Conservation (phyloP, 2,888 invertebrate genomes). For the Tachina lurida region DNA sequence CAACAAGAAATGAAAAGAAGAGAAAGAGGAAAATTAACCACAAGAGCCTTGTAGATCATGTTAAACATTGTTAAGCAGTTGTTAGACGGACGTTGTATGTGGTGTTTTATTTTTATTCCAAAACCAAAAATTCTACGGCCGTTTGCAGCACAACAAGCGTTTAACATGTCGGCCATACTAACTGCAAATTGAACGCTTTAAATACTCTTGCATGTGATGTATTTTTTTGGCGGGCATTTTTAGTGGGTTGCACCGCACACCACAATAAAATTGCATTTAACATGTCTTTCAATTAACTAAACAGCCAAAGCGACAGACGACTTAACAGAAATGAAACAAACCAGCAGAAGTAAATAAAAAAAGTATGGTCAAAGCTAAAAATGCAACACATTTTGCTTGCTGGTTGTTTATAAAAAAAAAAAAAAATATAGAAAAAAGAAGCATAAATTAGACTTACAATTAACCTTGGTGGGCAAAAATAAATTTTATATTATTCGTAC, state of each 20-base stretch:
- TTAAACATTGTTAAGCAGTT: slow-evolving; percentile 67
- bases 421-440: neutral
- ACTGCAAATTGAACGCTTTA: slow-evolving; percentile 28
- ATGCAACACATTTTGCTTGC: slow-evolving; percentile 47
- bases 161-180: slow-evolving; percentile 17
- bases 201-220: slow-evolving; percentile 40
- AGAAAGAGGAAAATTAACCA: neutral
- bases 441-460: slow-evolving; percentile 70
- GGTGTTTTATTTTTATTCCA: slow-evolving; percentile 8
- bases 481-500: slow-evolving; percentile 11
- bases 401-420: neutral
- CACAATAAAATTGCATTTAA: slow-evolving; percentile 54
- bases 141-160: slow-evolving; percentile 10
- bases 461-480: slow-evolving; percentile 60
- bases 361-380: neutral
- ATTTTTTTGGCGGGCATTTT: slow-evolving; percentile 47
- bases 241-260: slow-evolving; percentile 56
- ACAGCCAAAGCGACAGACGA: slow-evolving; percentile 45
- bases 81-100: slow-evolving; percentile 19
- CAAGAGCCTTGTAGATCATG: slow-evolving; percentile 68
- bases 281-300: slow-evolving; percentile 70
- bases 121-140: neutral
- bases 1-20: neutral
- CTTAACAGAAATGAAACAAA: neutral
- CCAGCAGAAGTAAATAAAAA: neutral